Conservation (phyloP, 2,797 vertebrate genomes). For the Diplodus puntazzo region DNA sequence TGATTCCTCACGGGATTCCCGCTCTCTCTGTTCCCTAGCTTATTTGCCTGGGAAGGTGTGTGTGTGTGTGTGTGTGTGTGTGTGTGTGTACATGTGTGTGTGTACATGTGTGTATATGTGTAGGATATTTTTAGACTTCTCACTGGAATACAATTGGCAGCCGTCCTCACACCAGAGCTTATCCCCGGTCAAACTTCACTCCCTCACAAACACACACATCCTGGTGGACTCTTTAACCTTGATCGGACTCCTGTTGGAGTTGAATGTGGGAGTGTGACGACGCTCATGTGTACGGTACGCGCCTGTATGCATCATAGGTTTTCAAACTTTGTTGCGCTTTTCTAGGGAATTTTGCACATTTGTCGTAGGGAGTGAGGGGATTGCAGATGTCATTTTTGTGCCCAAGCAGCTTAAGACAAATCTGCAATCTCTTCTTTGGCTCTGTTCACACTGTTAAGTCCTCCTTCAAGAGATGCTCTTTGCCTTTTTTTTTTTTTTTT, state of each 20-base stretch:
- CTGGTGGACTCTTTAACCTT: constrained; percentile 50
- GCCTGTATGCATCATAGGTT: constrained; percentile 44
- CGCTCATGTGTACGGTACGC: not conserved
- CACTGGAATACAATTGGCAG: constrained; percentile 44
- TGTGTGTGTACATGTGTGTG: constrained; percentile 1
- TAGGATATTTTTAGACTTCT: constrained; percentile 63
- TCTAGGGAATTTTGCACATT: constrained; percentile 65
- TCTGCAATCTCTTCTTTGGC: constrained; percentile 68
- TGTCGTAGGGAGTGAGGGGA: constrained; percentile 34
- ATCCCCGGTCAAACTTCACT: constrained; percentile 26
- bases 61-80: constrained; percentile 17
- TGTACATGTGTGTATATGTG: not conserved
- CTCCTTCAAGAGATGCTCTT: constrained; percentile 52
- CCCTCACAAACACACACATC: constrained; percentile 48
- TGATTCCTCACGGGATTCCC: constrained; percentile 66
- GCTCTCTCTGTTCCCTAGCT: constrained; percentile 43
- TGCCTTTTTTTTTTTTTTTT: constrained; percentile 42
- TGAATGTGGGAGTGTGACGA: constrained; percentile 3
- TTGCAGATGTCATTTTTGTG: constrained; percentile 65
- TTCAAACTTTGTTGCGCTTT: constrained; percentile 9
- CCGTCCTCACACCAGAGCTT: constrained; percentile 40
- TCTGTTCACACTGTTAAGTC: constrained; percentile 62
- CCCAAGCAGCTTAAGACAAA: constrained; percentile 72
- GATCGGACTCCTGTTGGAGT: constrained; percentile 1
- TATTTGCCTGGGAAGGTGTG: constrained; percentile 29